These are phyloP conservation scores for Myripristis jacobus DNA, from an alignment of 2,797 vertebrate genomes.

Conservation along the genomic window DNA sequence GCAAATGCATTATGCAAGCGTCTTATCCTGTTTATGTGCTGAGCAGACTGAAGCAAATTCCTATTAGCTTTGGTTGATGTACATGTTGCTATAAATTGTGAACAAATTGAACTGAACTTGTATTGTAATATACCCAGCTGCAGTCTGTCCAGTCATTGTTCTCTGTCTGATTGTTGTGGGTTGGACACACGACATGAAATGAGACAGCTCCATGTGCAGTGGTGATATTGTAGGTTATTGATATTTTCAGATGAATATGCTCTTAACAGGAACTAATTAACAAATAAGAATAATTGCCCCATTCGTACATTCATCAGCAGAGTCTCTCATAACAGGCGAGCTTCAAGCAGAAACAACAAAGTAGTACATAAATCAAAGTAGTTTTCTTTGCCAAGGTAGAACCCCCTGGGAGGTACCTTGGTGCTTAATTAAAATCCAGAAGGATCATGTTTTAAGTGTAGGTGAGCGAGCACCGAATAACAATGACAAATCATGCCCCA, in stretches of 20 bases:
- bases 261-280: constrained; percentile 83
- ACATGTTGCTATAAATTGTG: constrained; percentile 8
- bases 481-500: constrained; percentile 85
- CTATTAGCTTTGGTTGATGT: not conserved
- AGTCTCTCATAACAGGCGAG: constrained; percentile 79
- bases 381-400: constrained; percentile 84
- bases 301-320: constrained; percentile 78
- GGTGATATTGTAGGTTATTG: constrained; percentile 53
- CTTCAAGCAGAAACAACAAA: constrained; percentile 85
- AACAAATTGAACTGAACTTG: constrained; percentile 24
- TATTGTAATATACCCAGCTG: not conserved
- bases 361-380: constrained; percentile 87
- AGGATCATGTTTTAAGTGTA: constrained; percentile 89
- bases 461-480: constrained; percentile 86
- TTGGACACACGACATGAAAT: constrained; percentile 52
- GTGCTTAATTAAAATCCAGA: constrained; percentile 90
- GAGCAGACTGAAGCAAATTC: not conserved
- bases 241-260: constrained; percentile 67
- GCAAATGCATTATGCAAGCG: not conserved
- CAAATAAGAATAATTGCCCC: constrained; percentile 81
- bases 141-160: constrained; percentile 39
- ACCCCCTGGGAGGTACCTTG: constrained; percentile 84
- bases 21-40: not conserved
- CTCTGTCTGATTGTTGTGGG: constrained; percentile 62
- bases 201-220: constrained; percentile 54